A percentile compares a stretch with the other conserved stretches of the same genome.
Evolutionary conservation across 2,113 vertebrate species (phyloP).

Genomic region (Diadophis punctatus): DNA sequence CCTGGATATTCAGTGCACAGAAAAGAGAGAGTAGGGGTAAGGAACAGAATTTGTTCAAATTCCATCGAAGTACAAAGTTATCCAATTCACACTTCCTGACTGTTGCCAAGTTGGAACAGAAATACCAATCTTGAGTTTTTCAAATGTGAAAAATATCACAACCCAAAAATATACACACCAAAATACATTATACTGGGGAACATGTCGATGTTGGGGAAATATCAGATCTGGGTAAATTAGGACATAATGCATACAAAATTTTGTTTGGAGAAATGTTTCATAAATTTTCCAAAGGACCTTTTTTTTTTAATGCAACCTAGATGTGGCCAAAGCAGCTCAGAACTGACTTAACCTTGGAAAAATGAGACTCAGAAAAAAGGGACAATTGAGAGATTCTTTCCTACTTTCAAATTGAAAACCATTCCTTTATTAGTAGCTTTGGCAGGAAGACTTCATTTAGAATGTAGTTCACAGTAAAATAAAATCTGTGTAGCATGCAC

Average conservation of each 20-base stretch:
- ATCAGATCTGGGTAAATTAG: background rate
- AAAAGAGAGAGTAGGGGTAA: background rate
- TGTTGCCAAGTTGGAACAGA: background rate
- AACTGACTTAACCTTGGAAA: background rate
- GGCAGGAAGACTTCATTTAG: background rate
- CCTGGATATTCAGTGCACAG: background rate
- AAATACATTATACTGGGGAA: background rate
- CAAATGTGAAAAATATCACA: background rate
- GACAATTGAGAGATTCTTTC: background rate
- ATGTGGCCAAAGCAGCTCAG: background rate
- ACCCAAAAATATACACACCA: background rate
- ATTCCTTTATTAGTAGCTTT: background rate
- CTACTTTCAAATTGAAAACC: background rate
- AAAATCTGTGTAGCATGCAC: background rate
- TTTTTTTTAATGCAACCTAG: background rate
- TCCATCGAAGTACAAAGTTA: background rate
- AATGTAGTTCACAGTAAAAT: background rate
- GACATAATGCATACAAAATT: background rate
- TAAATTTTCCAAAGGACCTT: background rate
- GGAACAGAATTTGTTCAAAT: background rate
- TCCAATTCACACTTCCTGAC: background rate
- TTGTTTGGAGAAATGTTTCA: background rate
- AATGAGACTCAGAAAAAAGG: background rate
- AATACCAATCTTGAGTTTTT: background rate
- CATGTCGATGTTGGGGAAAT: background rate